Evolutionary conservation across 1,140 invertebrate genomes (phyloP).

Genomic region (Tetraneura akinire): DNA sequence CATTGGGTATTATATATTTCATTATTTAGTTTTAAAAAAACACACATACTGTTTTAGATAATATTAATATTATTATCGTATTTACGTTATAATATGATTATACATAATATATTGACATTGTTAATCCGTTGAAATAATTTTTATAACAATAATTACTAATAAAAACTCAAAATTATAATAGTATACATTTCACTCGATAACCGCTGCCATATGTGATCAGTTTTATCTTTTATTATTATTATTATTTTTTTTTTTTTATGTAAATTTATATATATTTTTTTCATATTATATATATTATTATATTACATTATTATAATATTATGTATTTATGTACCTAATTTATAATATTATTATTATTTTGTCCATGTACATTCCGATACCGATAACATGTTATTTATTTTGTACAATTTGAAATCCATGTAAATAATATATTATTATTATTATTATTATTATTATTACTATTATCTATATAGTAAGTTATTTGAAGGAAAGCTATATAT

Average conservation of each 20-base stretch:
- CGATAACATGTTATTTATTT: constrained; percentile 42
- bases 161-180: constrained; percentile 8
- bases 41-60: constrained; percentile 34
- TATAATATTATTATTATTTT: constrained; percentile 35
- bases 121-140: constrained; percentile 49
- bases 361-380: constrained; percentile 46
- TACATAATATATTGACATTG: constrained; percentile 45
- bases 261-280: not conserved
- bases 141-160: constrained; percentile 20
- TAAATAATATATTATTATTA: constrained; percentile 32
- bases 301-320: too few relatives aligned
- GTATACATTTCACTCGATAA: constrained; percentile 38
- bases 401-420: constrained; percentile 34
- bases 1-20: constrained; percentile 51
- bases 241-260: not conserved
- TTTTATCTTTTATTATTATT: constrained; percentile 28
- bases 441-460: too few relatives aligned
- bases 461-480: too few relatives aligned
- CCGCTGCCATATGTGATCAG: constrained; percentile 45
- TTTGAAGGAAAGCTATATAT: not conserved
- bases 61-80: constrained; percentile 36
- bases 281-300: too few relatives aligned
- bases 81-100: constrained; percentile 26
- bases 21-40: constrained; percentile 45
- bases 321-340: not conserved